phyloP scores from a whole-genome alignment of 2,888 invertebrate genomes.

The Philaethria dido region DNA sequence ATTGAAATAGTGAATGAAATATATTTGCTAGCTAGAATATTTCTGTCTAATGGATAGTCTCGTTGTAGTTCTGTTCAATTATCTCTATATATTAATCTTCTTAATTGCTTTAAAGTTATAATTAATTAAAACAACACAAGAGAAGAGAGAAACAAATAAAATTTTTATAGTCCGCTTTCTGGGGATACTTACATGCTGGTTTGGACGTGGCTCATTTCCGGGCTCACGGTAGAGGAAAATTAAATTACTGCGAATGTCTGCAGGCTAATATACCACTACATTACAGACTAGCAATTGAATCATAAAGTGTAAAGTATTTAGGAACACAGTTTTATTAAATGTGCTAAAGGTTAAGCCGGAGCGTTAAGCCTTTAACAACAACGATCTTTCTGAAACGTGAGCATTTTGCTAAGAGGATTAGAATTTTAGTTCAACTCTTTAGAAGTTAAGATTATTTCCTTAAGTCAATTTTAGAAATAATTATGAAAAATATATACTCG shows the following conservation, averaged over 20 bases:
- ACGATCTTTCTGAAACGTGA: conserved; percentile 20
- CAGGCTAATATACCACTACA: conserved; percentile 45
- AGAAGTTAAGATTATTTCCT: conserved; percentile 15
- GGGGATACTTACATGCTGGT: conserved; percentile 39
- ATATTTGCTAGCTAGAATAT: neutral
- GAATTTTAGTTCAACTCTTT: conserved; percentile 15
- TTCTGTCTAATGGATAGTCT: no score
- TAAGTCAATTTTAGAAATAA: conserved; percentile 1
- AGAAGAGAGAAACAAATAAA: conserved; percentile 47
- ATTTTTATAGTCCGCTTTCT: conserved; percentile 48
- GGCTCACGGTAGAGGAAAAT: conserved; percentile 61
- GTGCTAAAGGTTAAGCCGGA: conserved; percentile 14
- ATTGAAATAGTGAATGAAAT: neutral
- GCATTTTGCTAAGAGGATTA: conserved; percentile 24
- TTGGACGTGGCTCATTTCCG: conserved; percentile 50
- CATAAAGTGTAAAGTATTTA: conserved; percentile 8
- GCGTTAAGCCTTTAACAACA: conserved; percentile 16
- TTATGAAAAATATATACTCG: neutral
- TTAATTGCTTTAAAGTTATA: conserved; percentile 17
- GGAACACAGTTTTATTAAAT: conserved; percentile 15
- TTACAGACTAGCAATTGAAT: conserved; percentile 15
- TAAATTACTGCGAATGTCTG: conserved; percentile 66
- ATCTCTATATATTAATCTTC: neutral
- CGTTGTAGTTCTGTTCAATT: neutral
- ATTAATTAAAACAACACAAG: conserved; percentile 23